Conservation (phyloP, 2,888 invertebrate genomes). For the Biston stratarius region DNA sequence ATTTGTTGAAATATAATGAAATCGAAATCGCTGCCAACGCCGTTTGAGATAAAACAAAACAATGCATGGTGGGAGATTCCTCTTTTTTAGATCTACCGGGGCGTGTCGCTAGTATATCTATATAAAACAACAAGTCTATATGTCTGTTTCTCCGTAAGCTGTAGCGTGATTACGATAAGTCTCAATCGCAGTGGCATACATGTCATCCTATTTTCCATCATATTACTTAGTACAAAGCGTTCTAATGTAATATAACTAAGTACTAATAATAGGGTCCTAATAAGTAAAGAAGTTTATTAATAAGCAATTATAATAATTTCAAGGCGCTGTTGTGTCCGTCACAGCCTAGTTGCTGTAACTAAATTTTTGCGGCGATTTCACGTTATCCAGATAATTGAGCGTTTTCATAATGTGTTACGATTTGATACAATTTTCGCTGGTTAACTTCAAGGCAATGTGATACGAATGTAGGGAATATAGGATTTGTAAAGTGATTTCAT, state of each 20-base stretch:
- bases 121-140: too few species aligned
- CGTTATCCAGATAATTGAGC: slow-evolving; percentile 50
- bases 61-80: too few species aligned
- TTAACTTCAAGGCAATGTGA: slow-evolving; percentile 3
- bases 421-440: slow-evolving; percentile 17
- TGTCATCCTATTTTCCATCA: too few species aligned
- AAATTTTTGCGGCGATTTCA: slow-evolving; percentile 45
- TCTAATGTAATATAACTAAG: not conserved
- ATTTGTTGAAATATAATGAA: too few species aligned
- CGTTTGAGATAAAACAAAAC: too few species aligned
- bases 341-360: slow-evolving; percentile 50
- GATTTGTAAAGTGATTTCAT: too few species aligned
- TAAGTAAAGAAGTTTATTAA: slow-evolving; percentile 25
- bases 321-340: slow-evolving; percentile 44
- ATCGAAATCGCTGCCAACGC: too few species aligned
- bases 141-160: too few species aligned
- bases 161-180: too few species aligned
- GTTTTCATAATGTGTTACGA: slow-evolving; percentile 42
- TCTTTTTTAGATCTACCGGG: too few species aligned
- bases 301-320: slow-evolving; percentile 43
- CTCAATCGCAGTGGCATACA: too few species aligned
- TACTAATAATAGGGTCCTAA: not conserved
- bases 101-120: not conserved
- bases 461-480: not conserved
- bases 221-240: too few species aligned